A percentile compares a stretch with the other conserved stretches of the same genome.
Conservation (phyloP, 2,888 invertebrate genomes). For the Xestoiulus laeticollis region DNA sequence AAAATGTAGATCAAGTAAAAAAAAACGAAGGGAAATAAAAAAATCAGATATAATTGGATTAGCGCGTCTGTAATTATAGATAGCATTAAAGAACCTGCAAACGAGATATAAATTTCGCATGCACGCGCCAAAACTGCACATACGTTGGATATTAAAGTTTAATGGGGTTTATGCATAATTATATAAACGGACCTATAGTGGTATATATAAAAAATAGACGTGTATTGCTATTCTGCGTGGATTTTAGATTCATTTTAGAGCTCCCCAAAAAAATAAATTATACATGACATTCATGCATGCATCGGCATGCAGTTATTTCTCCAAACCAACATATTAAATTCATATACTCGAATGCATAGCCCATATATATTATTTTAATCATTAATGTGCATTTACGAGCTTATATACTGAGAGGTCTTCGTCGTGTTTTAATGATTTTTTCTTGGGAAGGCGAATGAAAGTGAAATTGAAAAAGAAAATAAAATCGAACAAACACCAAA, state of each 20-base stretch:
- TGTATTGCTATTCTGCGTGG: background rate
- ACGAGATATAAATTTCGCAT: background rate
- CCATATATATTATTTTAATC: slow-evolving; percentile 6
- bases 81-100: slow-evolving; percentile 19
- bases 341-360: background rate
- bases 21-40: background rate
- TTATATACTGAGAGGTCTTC: background rate
- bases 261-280: background rate
- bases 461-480: slow-evolving; percentile 10
- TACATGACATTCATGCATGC: background rate
- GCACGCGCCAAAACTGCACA: background rate
- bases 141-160: slow-evolving; percentile 26
- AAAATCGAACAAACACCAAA: background rate
- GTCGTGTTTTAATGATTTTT: background rate
- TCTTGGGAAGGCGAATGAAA: background rate
- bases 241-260: slow-evolving; percentile 17
- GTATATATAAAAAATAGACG: slow-evolving; percentile 26
- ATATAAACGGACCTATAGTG: background rate
- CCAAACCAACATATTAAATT: background rate
- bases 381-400: background rate
- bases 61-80: slow-evolving; percentile 18
- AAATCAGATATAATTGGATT: slow-evolving; percentile 26
- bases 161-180: slow-evolving; percentile 4
- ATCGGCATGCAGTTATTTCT: background rate
- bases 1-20: slow-evolving; percentile 3